A percentile compares a stretch with the other conserved stretches of the same genome.
Evolutionary conservation across 2,113 vertebrate species (phyloP).

Genomic region (Steatornis caripensis): DNA sequence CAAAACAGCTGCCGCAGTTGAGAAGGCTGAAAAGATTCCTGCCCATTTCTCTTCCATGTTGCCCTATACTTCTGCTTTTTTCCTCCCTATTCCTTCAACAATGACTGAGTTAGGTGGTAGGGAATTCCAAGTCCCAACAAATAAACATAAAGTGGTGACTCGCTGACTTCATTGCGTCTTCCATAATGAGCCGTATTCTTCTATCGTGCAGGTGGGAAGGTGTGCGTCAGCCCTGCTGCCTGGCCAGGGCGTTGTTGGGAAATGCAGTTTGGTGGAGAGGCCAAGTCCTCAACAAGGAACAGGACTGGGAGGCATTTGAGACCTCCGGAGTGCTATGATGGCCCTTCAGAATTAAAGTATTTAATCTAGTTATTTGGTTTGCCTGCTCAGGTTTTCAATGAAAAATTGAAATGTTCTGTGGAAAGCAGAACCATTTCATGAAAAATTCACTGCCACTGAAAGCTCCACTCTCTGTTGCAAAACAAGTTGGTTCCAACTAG

Average conservation of each 20-base stretch:
- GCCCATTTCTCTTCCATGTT: background rate
- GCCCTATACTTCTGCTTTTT: background rate
- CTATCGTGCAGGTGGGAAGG: fast-evolving
- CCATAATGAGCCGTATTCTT: background rate
- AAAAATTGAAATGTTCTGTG: slow-evolving; percentile 15
- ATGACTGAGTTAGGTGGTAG: background rate
- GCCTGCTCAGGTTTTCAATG: background rate
- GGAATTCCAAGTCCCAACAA: background rate
- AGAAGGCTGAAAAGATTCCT: background rate
- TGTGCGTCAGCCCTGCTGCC: background rate
- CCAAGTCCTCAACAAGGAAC: background rate
- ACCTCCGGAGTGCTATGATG: background rate
- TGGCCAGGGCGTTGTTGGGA: background rate
- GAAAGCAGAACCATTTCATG: slow-evolving; percentile 1
- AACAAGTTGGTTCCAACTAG: background rate
- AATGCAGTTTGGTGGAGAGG: background rate
- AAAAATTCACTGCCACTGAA: slow-evolving; percentile 32
- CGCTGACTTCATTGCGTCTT: background rate
- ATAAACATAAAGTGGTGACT: background rate
- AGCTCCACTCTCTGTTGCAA: background rate
- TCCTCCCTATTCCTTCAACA: background rate
- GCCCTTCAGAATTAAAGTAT: background rate
- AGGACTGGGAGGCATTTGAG: fast-evolving
- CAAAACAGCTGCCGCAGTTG: background rate
- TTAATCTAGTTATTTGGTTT: background rate